A percentile compares a stretch with the other conserved stretches of the same genome.
phyloP scores from a whole-genome alignment of 2,113 vertebrate genomes.

The Elgaria multicarinata region DNA sequence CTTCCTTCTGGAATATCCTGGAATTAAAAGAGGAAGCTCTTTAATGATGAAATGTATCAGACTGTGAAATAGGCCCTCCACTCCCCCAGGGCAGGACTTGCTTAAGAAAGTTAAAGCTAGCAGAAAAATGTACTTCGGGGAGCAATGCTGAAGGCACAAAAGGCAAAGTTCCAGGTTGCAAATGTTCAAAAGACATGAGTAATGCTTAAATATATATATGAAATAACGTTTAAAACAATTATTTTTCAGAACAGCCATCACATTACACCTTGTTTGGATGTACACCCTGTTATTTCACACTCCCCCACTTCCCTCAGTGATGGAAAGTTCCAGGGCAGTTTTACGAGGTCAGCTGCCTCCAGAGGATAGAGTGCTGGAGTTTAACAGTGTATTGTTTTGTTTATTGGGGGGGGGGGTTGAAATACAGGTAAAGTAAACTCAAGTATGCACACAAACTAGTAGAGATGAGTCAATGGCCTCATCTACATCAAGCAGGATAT shows the following conservation, averaged over 20 bases:
- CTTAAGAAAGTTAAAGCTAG: constrained; percentile 28
- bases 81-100: background rate
- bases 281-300: background rate
- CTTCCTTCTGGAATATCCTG: constrained; percentile 32
- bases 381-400: background rate
- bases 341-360: background rate
- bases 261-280: background rate
- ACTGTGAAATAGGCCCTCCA: constrained; percentile 25
- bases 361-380: background rate
- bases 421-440: too few species aligned
- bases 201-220: background rate
- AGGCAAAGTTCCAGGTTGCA: constrained; percentile 3
- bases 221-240: background rate
- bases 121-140: background rate
- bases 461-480: background rate
- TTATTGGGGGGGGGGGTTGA: background rate
- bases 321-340: background rate
- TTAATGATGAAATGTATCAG: constrained; percentile 28
- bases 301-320: background rate
- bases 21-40: constrained; percentile 2
- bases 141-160: background rate
- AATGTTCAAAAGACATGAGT: background rate
- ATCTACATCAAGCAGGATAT: too few species aligned
- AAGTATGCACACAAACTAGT: background rate
- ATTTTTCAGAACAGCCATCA: background rate